Evolutionary conservation across 2,797 vertebrate genomes (phyloP), one percentile per base, ranked within the genome.

Genomic region (Cossypha heuglini): DNA sequence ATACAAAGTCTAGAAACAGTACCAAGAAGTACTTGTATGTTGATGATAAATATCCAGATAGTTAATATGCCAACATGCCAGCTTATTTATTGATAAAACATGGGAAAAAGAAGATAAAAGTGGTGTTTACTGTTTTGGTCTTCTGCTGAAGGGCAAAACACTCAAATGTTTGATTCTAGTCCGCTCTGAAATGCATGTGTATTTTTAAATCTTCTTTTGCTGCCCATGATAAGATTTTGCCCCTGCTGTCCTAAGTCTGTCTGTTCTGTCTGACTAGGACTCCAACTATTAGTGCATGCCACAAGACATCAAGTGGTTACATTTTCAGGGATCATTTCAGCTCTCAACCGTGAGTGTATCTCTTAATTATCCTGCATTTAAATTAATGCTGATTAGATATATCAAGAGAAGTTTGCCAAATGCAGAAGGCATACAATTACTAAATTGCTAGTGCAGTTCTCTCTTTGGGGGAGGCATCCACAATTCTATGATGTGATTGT

Each of bases 311-410:
- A 29, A 76, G 48, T 57, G 49, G 71, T 85, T 90, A 85, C 55
- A 42, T 93, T 80, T 82, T 80, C 66, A 61, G 33, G 29, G 76
- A 42, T 76, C 18, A 2, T 76, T 87, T 91, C 54, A 83, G 38
- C 77, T 74, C 59, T 83, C 8, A 1, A 43, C 63, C 38, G 7
- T 68, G 79, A 94, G 37, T 52, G 33, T 72, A 38, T 89, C 78
- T 85, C 35, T 88, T 94, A 86, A 94, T 95, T 90, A 86, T 13
- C 43, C 42, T 76, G 54, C 85, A 63, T 90, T 91, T 91, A 88
- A 96, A 94, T 88, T 58, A 74, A 33, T 64, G 81, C 64, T 94
- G 66, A 94, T 96, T 73, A 88, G 73, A 16, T 86, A 13, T 40
- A 24, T 78, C 49, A 66, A 67, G 69, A 81, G 67, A 85, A 69